These are phyloP conservation scores for Lithophane leautieri DNA, from an alignment of 2,888 invertebrate species.

Conservation along the genomic window DNA sequence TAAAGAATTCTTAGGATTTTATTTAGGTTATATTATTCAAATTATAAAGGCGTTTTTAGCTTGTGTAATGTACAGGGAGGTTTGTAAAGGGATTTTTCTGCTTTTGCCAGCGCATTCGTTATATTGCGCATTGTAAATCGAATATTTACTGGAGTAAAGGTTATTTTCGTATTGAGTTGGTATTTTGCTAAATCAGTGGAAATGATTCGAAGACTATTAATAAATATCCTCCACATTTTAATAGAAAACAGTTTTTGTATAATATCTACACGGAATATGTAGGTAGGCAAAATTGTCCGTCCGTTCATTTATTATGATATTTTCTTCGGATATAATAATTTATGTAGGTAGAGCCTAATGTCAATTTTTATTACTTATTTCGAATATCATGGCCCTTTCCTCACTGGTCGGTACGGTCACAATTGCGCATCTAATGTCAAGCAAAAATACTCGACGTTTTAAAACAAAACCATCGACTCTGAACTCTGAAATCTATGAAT, in stretches of 20 bases:
- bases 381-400: too few species aligned
- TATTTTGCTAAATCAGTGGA: slow-evolving; percentile 6
- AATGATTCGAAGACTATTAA: slow-evolving; percentile 2
- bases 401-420: too few species aligned
- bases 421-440: neutral
- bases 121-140: slow-evolving; percentile 14
- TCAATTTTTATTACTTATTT: too few species aligned
- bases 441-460: too few species aligned
- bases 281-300: neutral
- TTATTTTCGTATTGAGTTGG: neutral
- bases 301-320: slow-evolving; percentile 3
- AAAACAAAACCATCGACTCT: too few species aligned
- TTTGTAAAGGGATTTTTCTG: slow-evolving; percentile 39
- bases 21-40: slow-evolving; percentile 50
- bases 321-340: neutral
- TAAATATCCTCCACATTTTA: slow-evolving; percentile 19
- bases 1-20: slow-evolving; percentile 37
- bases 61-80: slow-evolving; percentile 33
- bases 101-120: slow-evolving; percentile 38
- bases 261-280: neutral
- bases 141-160: slow-evolving; percentile 16
- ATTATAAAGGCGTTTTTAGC: slow-evolving; percentile 27
- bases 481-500: too few species aligned
- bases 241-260: slow-evolving; percentile 4
- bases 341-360: too few species aligned